Percentiles rank a stretch among this genome's conserved stretches.
Conservation (phyloP, 2,113 vertebrate species). For the Aythya baeri region DNA sequence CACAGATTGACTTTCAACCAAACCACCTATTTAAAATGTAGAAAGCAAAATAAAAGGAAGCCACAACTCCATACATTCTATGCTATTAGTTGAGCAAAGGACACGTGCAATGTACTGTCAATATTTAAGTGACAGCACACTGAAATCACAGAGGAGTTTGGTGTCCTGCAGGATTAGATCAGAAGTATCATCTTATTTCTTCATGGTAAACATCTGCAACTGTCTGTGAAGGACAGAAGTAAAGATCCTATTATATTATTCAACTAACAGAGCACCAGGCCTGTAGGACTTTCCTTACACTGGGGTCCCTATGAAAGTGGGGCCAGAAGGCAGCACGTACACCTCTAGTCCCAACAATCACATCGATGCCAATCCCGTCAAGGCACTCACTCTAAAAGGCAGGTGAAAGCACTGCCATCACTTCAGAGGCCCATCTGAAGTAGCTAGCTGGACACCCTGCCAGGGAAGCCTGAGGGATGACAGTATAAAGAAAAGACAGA, state of each 20-base stretch:
- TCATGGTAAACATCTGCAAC: not conserved
- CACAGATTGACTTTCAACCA: not conserved
- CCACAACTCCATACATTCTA: not conserved
- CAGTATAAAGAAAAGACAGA: not conserved
- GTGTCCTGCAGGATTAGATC: not conserved
- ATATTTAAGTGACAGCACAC: not conserved
- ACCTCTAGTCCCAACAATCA: not conserved
- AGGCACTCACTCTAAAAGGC: not conserved
- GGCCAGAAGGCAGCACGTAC: not conserved
- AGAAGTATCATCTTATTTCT: not conserved
- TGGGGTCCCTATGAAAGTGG: accelerated
- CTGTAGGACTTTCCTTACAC: not conserved
- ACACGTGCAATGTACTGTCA: not conserved
- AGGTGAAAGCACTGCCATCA: not conserved
- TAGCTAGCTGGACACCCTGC: not conserved
- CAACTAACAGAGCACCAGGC: not conserved
- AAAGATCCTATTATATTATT: not conserved
- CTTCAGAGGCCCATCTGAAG: not conserved
- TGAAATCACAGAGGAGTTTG: not conserved
- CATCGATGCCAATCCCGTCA: not conserved
- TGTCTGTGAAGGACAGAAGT: not conserved
- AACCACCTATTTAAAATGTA: not conserved
- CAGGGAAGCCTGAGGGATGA: not conserved
- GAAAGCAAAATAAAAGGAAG: constrained; percentile 3
- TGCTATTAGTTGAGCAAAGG: not conserved